Percentiles rank a stretch among this genome's conserved stretches.
Conservation (phyloP, 2,113 vertebrate species). For the Phalacrocorax aristotelis region DNA sequence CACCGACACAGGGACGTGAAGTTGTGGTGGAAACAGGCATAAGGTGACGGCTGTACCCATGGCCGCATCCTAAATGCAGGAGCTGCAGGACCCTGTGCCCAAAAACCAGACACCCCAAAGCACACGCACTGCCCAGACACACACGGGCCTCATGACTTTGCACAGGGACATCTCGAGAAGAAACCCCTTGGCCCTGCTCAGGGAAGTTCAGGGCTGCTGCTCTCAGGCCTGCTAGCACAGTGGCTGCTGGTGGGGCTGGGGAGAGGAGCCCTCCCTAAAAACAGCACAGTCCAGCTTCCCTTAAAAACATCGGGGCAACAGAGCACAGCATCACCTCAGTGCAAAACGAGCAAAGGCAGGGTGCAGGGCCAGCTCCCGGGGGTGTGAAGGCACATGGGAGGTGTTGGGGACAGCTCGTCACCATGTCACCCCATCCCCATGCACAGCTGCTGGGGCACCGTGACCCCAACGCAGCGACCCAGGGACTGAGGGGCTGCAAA, state of each 20-base stretch:
- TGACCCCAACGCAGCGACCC: accelerated
- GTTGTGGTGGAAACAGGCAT: accelerated
- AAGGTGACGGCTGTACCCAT: accelerated
- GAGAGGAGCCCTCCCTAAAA: neutral
- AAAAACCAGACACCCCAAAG: accelerated
- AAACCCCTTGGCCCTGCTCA: accelerated
- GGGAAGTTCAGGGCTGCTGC: neutral
- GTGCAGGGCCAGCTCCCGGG: neutral
- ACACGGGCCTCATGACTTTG: accelerated
- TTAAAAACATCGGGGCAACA: neutral
- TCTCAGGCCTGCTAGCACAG: neutral
- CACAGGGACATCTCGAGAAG: accelerated
- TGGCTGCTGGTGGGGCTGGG: neutral
- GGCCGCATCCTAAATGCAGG: accelerated
- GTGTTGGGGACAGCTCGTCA: neutral
- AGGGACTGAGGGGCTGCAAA: neutral
- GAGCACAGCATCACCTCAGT: accelerated
- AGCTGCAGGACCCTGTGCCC: neutral
- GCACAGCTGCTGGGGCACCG: neutral
- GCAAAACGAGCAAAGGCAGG: neutral
- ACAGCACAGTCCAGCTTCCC: neutral
- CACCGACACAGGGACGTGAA: neutral
- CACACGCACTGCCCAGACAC: accelerated
- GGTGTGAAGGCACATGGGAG: accelerated
- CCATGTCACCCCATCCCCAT: neutral